A percentile compares a stretch with the other conserved stretches of the same genome.
Conservation (phyloP, 2,888 invertebrate species). For the Drosophila lacicola region DNA sequence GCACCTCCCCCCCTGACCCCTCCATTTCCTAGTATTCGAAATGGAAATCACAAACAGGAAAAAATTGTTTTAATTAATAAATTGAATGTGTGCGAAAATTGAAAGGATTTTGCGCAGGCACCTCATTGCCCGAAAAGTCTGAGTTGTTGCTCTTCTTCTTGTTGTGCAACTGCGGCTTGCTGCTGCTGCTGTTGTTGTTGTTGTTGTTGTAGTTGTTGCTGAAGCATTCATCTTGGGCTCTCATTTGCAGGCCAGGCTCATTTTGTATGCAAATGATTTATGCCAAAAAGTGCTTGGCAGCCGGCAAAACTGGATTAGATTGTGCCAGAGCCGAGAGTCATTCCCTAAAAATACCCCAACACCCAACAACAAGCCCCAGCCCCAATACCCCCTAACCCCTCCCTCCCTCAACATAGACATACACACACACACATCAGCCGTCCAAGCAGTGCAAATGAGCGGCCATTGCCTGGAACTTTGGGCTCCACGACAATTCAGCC, state of each 20-base stretch:
- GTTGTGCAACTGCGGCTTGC: background rate
- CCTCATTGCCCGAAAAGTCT: constrained; percentile 34
- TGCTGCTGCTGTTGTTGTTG: constrained; percentile 29
- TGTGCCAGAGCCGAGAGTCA: constrained; percentile 67
- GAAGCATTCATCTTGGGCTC: constrained; percentile 73
- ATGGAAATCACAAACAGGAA: constrained; percentile 68
- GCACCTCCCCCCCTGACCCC: background rate
- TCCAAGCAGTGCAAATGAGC: constrained; percentile 59
- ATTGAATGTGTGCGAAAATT: constrained; percentile 84
- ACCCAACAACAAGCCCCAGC: constrained; percentile 5
- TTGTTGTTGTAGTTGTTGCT: constrained; percentile 48
- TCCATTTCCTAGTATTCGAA: constrained; percentile 30
- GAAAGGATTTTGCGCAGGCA: constrained; percentile 78
- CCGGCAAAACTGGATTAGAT: constrained; percentile 77
- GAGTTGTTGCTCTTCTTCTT: constrained; percentile 45
- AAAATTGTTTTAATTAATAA: constrained; percentile 83
- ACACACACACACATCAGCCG: background rate
- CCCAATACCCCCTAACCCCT: background rate
- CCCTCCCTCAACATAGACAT: background rate
- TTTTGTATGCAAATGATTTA: constrained; percentile 84
- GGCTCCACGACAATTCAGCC: constrained; percentile 60
- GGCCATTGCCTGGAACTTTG: constrained; percentile 62
- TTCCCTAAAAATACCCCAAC: constrained; percentile 48
- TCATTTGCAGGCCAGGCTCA: constrained; percentile 76
- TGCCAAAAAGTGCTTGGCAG: constrained; percentile 77